Base-by-base conservation (phyloP, 2,888 invertebrate genomes). In the Oscheius sp. region DNA sequence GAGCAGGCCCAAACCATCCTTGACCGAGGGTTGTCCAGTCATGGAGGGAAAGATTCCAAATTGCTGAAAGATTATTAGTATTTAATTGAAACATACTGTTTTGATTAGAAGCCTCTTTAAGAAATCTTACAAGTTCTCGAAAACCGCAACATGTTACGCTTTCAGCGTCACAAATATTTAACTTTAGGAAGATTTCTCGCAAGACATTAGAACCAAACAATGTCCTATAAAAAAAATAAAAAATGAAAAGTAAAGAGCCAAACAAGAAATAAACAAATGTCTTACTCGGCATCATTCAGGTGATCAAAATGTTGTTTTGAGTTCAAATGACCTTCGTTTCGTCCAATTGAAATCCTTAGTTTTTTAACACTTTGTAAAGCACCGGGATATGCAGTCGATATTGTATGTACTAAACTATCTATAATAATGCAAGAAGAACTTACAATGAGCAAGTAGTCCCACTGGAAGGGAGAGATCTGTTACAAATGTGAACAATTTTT, bases 141-240 rank as follows among this genome's bases (percentile, higher is more conserved):
- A 77, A 70, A 9, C 77, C 74, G n/a, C 74, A 74, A 69, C 71
- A 71, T 6, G 73, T 77, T 3, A 74, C 74, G 22, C 67, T 65
- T 56, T 74, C 77, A 9, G 64, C 68, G 22, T 77, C 74, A 0
- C 71, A 68, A 2, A 77, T 49, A 2, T 50, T 41, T 8, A 77
- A 50, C 12, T 68, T 68, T 17, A 77, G 6, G 57, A 73, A 71
- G 33, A 77, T 68, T 51, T 70, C 71, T 9, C 66, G 20, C n/a
- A 77, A 61, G 5, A 64, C 68, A n/a, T 71, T 71, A 22, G 69
- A 20, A 20, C 67, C 67, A 33, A 67, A 76, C 0, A 76, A 38
- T 0, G 63, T 41, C 32, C 71, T 71, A 47, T 57, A 69, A 56
- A 30, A 57, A 54, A 24, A n/a, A 26, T 33, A 26, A 26, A 14